A percentile compares a stretch with the other conserved stretches of the same genome.
Conservation (phyloP, 2,113 vertebrate genomes). For the human (Homo sapiens) region DNA sequence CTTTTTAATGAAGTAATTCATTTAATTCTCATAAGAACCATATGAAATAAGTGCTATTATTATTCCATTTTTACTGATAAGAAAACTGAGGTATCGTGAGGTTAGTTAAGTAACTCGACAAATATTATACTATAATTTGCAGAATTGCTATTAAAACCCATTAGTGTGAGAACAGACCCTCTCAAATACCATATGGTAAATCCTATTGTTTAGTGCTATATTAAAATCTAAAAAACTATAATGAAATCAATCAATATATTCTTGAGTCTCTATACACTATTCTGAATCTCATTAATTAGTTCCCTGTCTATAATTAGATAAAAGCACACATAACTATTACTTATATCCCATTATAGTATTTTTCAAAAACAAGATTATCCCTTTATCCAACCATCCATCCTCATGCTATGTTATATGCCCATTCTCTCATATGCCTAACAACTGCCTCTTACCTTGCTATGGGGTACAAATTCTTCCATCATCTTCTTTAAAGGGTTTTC, state of each 20-base stretch:
- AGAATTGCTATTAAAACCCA: background rate
- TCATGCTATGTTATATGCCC: background rate
- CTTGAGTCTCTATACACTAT: background rate
- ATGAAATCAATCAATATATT: background rate
- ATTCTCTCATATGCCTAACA: slow-evolving; percentile 1
- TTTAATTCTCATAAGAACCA: background rate
- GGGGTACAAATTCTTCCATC: slow-evolving; percentile 99
- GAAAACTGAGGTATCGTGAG: slow-evolving; percentile 12
- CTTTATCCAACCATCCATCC: background rate
- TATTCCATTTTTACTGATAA: slow-evolving; percentile 34
- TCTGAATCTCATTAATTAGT: slow-evolving; percentile 1
- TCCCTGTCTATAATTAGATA: slow-evolving; percentile 18
- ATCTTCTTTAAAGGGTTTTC: slow-evolving; percentile 99
- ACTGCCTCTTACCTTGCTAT: slow-evolving; percentile 91
- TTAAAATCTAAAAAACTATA: background rate
- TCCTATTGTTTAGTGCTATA: background rate
- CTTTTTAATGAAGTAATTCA: slow-evolving; percentile 5
- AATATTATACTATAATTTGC: background rate
- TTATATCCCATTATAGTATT: background rate
- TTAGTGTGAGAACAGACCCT: background rate
- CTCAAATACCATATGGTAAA: background rate
- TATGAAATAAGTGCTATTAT: background rate
- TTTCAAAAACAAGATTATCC: slow-evolving; percentile 30
- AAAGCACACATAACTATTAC: background rate
- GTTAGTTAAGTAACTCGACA: background rate